Evolutionary conservation across 2,888 invertebrate genomes (phyloP), one percentile per base, ranked within the genome.

Genomic region (Coelopa pilipes): DNA sequence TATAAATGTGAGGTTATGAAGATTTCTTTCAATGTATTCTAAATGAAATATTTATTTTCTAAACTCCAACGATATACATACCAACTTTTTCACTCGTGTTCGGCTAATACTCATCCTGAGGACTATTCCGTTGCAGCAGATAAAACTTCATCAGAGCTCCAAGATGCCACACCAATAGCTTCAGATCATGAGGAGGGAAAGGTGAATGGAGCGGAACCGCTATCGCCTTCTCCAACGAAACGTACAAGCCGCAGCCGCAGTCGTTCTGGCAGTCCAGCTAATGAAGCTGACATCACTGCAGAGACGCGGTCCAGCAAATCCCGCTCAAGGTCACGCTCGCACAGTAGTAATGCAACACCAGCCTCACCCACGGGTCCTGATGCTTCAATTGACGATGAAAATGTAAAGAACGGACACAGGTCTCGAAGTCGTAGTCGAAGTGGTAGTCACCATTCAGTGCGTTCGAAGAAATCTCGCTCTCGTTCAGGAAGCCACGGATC

Each of bases 391-490:
- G 49, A 49, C 5, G 50, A 49, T 66, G 50, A 17, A 13, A 10
- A 50, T 13, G 0, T 5, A 17, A 63, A 50, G 34, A 65, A 66
- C 70, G n/a, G 34, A 10, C 53, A 62, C 47, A 70, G 70, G 34
- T 77, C 78, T 0, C 75, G 78, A 66, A 81, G 82, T 12, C 78
- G 80, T 47, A 80, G 74, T 55, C 57, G 72, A 24, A 79, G 78
- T 68, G 75, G 66, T 21, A 12, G 53, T 60, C 47, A 9, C 5
- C 21, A 24, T 57, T 50, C 73, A 53, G 63, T 72, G 24, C 17
- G 13, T 3, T 72, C 76, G 47, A 70, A 70, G 7, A 76, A 70
- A 53, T 77, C 78, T 1, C 74, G 72, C 45, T 74, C 75, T 17
- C 71, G 76, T 10, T 76, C 78, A 17, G 50, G 73, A 21, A 78